Evolutionary conservation across 2,113 vertebrate species (phyloP).

Genomic region (Mola mola): DNA sequence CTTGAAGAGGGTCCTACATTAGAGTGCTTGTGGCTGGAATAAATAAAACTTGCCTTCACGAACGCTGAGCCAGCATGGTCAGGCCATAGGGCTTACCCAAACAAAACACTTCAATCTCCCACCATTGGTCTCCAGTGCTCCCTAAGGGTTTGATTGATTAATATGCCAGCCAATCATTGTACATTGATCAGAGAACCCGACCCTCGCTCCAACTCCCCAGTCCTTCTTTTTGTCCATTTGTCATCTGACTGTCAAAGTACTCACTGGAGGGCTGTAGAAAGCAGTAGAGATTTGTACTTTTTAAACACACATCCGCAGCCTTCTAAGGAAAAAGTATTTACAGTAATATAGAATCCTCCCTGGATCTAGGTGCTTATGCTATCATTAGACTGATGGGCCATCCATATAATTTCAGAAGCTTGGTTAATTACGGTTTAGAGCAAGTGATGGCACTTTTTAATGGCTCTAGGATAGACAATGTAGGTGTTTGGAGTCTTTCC

Average conservation of each 20-base stretch:
- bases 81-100: conserved; percentile 65
- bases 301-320: conserved; percentile 46
- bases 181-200: conserved; percentile 70
- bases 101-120: conserved; percentile 80
- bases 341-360: too few species aligned
- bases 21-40: conserved; percentile 44
- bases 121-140: conserved; percentile 55
- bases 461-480: too few species aligned
- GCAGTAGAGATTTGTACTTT: conserved; percentile 27
- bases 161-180: conserved; percentile 73
- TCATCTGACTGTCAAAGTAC: conserved; percentile 72
- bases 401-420: too few species aligned
- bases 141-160: conserved; percentile 75
- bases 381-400: too few species aligned
- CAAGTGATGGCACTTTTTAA: too few species aligned
- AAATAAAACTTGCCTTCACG: conserved; percentile 66
- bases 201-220: conserved; percentile 38
- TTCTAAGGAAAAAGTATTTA: background rate
- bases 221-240: conserved; percentile 66
- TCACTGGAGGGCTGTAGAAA: conserved; percentile 57
- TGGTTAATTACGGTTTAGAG: too few species aligned
- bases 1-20: conserved; percentile 32
- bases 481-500: too few species aligned
- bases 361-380: too few species aligned
- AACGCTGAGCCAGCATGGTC: conserved; percentile 58